Percentiles rank a stretch among this genome's conserved stretches.
These are phyloP conservation scores for Eudyptes chrysolophus DNA, from an alignment of 2,113 vertebrate species.

Conservation along the genomic window DNA sequence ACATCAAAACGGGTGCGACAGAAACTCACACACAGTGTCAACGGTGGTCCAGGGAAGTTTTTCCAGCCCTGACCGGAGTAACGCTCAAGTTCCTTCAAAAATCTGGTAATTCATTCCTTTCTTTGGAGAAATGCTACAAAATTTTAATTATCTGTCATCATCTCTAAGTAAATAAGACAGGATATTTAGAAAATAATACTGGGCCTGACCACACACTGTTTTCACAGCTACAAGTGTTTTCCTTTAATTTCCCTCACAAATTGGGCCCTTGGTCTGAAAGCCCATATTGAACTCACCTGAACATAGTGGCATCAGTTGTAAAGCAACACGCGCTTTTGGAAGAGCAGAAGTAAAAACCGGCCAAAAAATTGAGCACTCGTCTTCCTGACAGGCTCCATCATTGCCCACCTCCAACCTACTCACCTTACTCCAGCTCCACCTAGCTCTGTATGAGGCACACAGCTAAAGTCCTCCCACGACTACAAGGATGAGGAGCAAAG, in stretches of 20 bases:
- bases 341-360: background rate
- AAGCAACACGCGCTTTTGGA: background rate
- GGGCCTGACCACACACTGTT: background rate
- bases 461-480: background rate
- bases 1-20: background rate
- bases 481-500: background rate
- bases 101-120: background rate
- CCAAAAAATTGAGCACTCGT: background rate
- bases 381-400: background rate
- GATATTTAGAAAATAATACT: background rate
- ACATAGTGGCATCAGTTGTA: background rate
- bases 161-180: background rate
- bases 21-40: background rate
- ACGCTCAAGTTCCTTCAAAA: background rate
- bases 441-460: background rate
- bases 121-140: background rate
- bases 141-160: background rate
- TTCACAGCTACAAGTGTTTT: background rate
- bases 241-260: background rate
- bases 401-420: background rate
- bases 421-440: accelerated
- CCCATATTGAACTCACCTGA: background rate
- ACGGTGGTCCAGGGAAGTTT: background rate
- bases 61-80: background rate
- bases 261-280: background rate